These are phyloP conservation scores for Gnathonemus longibarbis DNA, from an alignment of 2,113 vertebrate genomes.

Conservation along the genomic window DNA sequence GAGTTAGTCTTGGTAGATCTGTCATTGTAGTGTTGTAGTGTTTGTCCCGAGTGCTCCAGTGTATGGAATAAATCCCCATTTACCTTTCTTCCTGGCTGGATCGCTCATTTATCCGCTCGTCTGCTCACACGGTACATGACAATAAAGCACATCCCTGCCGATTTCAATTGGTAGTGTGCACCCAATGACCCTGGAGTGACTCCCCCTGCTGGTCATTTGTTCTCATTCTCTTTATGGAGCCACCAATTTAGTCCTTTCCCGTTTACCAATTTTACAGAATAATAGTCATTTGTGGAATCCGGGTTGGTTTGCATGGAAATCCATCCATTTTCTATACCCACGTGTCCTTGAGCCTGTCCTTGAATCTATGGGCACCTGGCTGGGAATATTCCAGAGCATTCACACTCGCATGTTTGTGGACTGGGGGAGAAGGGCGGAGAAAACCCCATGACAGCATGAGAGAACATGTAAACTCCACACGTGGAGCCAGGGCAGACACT, in stretches of 20 bases:
- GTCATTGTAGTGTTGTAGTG: no score
- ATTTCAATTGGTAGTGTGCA: neutral
- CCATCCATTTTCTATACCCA: neutral
- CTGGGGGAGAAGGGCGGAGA: neutral
- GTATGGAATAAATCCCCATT: no score
- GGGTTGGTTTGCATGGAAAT: neutral
- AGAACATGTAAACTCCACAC: neutral
- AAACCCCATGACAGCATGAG: neutral
- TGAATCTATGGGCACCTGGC: neutral
- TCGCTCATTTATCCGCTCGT: no score
- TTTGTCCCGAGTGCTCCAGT: no score
- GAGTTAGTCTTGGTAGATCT: no score
- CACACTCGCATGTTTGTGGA: neutral
- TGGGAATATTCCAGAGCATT: neutral
- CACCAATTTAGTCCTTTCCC: neutral
- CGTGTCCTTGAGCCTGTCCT: neutral
- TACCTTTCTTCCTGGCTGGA: no score
- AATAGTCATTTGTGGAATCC: neutral
- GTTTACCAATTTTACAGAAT: neutral
- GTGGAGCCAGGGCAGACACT: neutral
- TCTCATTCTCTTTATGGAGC: neutral
- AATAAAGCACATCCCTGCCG: neutral
- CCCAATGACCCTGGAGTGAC: neutral
- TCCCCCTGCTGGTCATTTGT: neutral
- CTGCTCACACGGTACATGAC: no score